phyloP scores from a whole-genome alignment of 2,113 vertebrate genomes.

The Odontesthes bonariensis region DNA sequence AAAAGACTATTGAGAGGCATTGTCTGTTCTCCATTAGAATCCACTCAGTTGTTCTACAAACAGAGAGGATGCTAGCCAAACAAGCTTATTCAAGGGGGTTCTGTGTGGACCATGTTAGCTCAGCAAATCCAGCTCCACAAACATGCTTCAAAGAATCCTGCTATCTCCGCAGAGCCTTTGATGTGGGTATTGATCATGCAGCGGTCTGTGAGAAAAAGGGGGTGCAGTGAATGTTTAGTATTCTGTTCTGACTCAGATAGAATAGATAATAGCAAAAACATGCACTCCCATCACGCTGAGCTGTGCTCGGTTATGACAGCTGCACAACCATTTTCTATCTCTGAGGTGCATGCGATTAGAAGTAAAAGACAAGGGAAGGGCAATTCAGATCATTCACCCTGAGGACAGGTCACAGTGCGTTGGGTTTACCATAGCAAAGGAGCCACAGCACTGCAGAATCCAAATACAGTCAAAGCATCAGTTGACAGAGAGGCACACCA shows the following conservation, averaged over 20 bases:
- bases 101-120: conserved; percentile 87
- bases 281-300: conserved; percentile 57
- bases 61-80: conserved; percentile 92
- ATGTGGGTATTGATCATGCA: conserved; percentile 87
- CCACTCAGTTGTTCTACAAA: conserved; percentile 90
- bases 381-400: conserved; percentile 59
- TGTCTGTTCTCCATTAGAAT: conserved; percentile 85
- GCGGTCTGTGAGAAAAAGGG: conserved; percentile 75
- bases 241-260: conserved; percentile 63
- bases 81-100: conserved; percentile 89
- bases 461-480: conserved; percentile 38
- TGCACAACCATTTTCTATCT: conserved; percentile 55
- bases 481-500: conserved; percentile 8
- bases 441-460: conserved; percentile 24
- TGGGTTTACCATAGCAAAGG: conserved; percentile 46
- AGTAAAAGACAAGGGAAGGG: conserved; percentile 62
- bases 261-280: conserved; percentile 74
- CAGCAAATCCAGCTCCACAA: conserved; percentile 89
- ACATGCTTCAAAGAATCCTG: conserved; percentile 91
- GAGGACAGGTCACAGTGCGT: conserved; percentile 50
- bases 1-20: conserved; percentile 69
- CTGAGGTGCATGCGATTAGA: conserved; percentile 55
- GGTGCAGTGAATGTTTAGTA: conserved; percentile 67
- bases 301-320: conserved; percentile 71
- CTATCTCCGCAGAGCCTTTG: conserved; percentile 89